phyloP scores from a whole-genome alignment of 2,113 vertebrate species.

The Myocastor coypus region DNA sequence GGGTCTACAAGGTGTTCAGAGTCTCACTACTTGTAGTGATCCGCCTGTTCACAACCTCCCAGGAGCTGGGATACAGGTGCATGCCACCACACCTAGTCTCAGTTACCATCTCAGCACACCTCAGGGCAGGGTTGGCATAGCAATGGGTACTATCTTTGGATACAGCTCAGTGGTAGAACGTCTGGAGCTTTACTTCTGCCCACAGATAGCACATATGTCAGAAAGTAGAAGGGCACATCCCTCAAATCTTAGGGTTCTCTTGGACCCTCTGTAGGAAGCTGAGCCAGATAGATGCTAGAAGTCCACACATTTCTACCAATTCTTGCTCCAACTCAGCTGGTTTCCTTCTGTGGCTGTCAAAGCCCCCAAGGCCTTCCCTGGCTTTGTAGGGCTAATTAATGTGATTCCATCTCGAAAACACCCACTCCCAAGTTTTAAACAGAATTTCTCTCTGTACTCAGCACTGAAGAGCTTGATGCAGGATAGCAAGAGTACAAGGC shows the following conservation, averaged over 20 bases:
- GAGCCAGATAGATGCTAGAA: neutral
- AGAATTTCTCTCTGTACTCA: neutral
- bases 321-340: neutral
- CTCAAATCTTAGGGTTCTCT: neutral
- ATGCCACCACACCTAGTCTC: no score
- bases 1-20: no score
- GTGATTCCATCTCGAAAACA: neutral
- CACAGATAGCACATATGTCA: neutral
- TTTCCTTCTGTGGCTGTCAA: neutral
- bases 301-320: neutral
- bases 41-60: no score
- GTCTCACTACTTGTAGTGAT: no score
- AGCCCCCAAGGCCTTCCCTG: neutral
- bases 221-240: neutral
- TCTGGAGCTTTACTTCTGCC: neutral
- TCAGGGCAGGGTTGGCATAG: no score
- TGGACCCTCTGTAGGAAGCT: neutral
- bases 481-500: neutral
- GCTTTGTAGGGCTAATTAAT: neutral
- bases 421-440: neutral
- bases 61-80: no score
- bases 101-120: no score
- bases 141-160: neutral
- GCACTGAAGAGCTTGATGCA: neutral
- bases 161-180: neutral